These are phyloP conservation scores for Onychostruthus taczanowskii DNA, from an alignment of 2,113 vertebrate species.

Conservation along the genomic window DNA sequence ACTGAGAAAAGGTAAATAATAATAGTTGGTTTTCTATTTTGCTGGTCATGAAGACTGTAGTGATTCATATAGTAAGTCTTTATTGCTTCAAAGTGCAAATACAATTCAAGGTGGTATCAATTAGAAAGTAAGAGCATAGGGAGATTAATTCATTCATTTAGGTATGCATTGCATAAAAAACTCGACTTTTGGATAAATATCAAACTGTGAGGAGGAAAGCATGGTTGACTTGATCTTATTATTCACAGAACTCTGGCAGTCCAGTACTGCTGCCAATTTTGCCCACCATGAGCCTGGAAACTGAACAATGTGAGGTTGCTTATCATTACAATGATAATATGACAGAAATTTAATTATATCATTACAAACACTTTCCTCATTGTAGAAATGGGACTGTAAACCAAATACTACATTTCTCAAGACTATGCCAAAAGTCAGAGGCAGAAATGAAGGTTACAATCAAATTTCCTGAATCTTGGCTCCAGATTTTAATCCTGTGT, in stretches of 20 bases:
- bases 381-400: neutral
- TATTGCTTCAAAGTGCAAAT: neutral
- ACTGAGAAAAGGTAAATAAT: neutral
- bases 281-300: neutral
- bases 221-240: neutral
- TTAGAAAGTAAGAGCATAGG: neutral
- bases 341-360: neutral
- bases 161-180: neutral
- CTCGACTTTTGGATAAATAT: neutral
- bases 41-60: neutral
- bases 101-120: neutral
- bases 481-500: neutral
- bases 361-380: neutral
- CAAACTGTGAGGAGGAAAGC: neutral
- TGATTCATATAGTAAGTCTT: neutral
- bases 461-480: neutral
- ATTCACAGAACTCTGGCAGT: neutral
- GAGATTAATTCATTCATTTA: neutral
- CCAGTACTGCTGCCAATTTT: neutral
- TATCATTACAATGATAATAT: neutral
- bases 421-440: neutral
- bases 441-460: neutral
- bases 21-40: neutral
- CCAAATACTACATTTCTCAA: neutral
- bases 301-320: neutral